phyloP scores from a whole-genome alignment of 2,797 vertebrate species.

The Coendou prehensilis region DNA sequence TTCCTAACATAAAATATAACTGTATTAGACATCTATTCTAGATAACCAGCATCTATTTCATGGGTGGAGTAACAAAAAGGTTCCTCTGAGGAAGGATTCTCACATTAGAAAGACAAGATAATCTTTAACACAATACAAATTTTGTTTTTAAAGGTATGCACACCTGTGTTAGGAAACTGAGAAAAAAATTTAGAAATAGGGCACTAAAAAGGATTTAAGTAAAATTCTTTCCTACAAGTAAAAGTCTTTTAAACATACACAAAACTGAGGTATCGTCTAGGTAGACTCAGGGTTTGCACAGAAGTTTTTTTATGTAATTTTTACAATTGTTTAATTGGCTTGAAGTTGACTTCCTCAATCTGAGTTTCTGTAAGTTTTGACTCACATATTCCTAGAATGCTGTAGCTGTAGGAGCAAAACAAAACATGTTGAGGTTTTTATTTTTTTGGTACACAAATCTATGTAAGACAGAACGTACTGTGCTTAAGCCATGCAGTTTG shows the following conservation, averaged over 20 bases:
- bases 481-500: slow-evolving; percentile 17
- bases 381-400: slow-evolving; percentile 52
- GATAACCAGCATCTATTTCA: background rate
- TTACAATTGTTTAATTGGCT: background rate
- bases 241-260: background rate
- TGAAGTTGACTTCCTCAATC: slow-evolving; percentile 1
- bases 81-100: slow-evolving; percentile 22
- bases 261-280: background rate
- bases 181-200: background rate
- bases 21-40: background rate
- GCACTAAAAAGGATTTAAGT: background rate
- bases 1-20: background rate
- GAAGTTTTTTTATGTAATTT: slow-evolving; percentile 31
- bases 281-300: background rate
- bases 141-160: background rate
- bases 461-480: slow-evolving; percentile 47
- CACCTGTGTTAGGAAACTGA: background rate
- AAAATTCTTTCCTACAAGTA: background rate
- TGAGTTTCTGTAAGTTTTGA: slow-evolving; percentile 57
- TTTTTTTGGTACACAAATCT: slow-evolving; percentile 2
- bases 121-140: background rate
- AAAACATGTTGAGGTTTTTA: slow-evolving; percentile 16
- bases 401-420: slow-evolving; percentile 2
- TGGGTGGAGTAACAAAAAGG: background rate
- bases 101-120: slow-evolving; percentile 40